Evolutionary conservation across 1,140 invertebrate genomes (phyloP).

Genomic region (Drosophila pachea): DNA sequence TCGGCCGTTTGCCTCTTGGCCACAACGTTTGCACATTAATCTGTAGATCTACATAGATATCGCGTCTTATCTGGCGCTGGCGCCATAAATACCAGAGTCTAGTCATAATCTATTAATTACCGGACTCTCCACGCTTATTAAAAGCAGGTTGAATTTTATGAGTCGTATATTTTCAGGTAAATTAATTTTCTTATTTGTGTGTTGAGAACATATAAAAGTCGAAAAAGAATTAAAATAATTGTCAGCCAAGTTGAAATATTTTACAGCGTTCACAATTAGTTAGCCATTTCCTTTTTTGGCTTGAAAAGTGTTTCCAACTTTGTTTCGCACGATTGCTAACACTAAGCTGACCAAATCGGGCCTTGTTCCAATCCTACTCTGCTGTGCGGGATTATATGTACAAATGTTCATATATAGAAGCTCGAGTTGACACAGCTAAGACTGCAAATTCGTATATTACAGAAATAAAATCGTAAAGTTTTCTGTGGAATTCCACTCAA

Average conservation of each 20-base stretch:
- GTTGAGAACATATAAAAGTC: conserved; percentile 20
- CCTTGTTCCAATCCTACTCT: conserved; percentile 7
- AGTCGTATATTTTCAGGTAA: conserved; percentile 23
- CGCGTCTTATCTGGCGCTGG: conserved; percentile 59
- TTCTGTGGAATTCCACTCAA: too few relatives aligned
- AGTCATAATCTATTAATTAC: conserved; percentile 76
- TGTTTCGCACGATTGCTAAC: conserved; percentile 17
- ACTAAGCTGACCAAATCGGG: conserved; percentile 31
- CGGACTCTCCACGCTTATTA: conserved; percentile 71
- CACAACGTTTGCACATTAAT: conserved; percentile 55
- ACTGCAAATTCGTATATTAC: too few relatives aligned
- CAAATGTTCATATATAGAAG: neutral
- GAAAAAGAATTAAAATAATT: conserved; percentile 20
- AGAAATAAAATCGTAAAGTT: too few relatives aligned
- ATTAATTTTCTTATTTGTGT: neutral
- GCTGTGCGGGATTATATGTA: conserved; percentile 2
- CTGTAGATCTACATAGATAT: conserved; percentile 69
- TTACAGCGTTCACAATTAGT: conserved; percentile 43
- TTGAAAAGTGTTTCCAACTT: conserved; percentile 17
- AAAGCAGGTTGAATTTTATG: conserved; percentile 51
- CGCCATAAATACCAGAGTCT: conserved; percentile 66
- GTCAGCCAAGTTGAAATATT: conserved; percentile 12
- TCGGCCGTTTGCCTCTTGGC: conserved; percentile 40
- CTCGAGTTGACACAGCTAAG: too few relatives aligned
- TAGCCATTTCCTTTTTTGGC: conserved; percentile 38